Base-by-base conservation (phyloP, 1,140 invertebrate species). In the Capitella teleta region DNA sequence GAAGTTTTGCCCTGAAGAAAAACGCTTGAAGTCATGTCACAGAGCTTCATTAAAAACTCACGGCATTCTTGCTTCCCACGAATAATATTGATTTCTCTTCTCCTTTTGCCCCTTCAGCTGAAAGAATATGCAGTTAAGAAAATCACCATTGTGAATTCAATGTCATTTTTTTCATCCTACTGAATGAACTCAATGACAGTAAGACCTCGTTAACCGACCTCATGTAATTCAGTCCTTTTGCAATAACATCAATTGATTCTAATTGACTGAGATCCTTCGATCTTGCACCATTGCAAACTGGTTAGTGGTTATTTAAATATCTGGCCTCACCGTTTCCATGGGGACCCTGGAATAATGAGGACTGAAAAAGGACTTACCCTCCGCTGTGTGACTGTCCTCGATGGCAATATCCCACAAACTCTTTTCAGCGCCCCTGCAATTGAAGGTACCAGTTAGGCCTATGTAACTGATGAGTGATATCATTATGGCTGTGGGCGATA, bases 1-100 rank as follows among this genome's bases (percentile, higher is more conserved):
- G 82, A 82, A 3, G 86, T 82, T 75, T 91, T 91, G 2, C 86
- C 86, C 84, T 87, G 57, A 51, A 23, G 37, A 49, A 47, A 48
- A 42, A 41, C 18, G 18, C 19, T 10, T 19, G 19, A 41, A n/a
- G 18, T 19, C 10, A 41, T 14, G 12, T 12, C 10, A 23, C 21
- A 19, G 24, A 0, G 24, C 10, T 6, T 18, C 18, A 21, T 0
- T 25, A 21, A 5, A 36, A 30, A 28, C 28, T 37, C 18, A 47
- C 28, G 18, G 45, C 5, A 30, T 21, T 21, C 38, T 41, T 41
- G 18, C 55, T 56, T 37, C 62, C 61, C 47, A 61, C 47, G 32
- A 66, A 38, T 42, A 66, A 60, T 2, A 66, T 48, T 18, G 59
- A 48, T 18, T 58, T 55, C 42, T 64, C 60, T 34, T 62, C 60